phyloP scores from a whole-genome alignment of 2,113 vertebrate genomes.

The Rana temporaria region DNA sequence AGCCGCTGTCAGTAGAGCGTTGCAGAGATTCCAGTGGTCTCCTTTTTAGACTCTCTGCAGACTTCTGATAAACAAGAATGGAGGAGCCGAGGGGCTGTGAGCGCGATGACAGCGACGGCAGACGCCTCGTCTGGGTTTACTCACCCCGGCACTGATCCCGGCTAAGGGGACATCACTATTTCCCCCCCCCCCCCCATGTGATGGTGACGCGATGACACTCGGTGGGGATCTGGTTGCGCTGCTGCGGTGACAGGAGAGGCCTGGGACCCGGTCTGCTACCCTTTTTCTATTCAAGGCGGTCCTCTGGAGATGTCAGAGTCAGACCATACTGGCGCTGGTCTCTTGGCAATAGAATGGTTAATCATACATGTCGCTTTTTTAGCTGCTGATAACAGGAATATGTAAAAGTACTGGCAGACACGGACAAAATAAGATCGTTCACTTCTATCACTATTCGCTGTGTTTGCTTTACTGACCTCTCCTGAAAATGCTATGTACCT shows the following conservation, averaged over 20 bases:
- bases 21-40: not conserved
- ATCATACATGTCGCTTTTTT: no score
- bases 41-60: not conserved
- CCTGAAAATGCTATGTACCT: no score
- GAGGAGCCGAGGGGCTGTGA: not conserved
- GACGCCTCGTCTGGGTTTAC: not conserved
- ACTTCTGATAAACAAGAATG: not conserved
- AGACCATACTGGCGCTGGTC: not conserved
- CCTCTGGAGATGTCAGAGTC: not conserved
- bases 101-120: not conserved
- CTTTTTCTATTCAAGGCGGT: not conserved
- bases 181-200: no score
- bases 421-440: no score
- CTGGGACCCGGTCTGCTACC: no score
- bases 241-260: not conserved
- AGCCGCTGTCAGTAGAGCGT: not conserved
- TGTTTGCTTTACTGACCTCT: no score
- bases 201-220: constrained; percentile 15
- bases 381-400: no score
- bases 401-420: no score
- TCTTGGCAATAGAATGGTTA: no score
- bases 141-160: not conserved
- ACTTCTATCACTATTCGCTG: no score
- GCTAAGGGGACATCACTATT: not conserved
- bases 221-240: not conserved